Evolutionary conservation across 2,888 invertebrate genomes (phyloP).

Genomic region (Lymantria monacha): DNA sequence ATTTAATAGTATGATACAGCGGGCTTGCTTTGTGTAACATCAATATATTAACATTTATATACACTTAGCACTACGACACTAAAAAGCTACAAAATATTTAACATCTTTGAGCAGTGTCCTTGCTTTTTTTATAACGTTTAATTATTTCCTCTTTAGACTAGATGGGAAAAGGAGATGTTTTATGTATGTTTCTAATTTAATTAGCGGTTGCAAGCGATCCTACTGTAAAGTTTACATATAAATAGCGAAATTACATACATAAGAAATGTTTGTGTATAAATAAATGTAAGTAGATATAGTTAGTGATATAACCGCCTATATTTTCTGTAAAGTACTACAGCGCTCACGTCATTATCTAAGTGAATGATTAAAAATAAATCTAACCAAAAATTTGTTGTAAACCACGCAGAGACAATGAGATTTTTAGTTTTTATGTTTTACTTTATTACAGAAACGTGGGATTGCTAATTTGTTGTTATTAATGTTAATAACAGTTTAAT

Average conservation of each 20-base stretch:
- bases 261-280: constrained; percentile 19
- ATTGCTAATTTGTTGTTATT: too few relatives aligned
- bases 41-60: constrained; percentile 51
- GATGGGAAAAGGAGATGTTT: constrained; percentile 13
- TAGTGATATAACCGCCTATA: constrained; percentile 6
- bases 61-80: constrained; percentile 27
- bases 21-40: constrained; percentile 47
- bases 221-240: constrained; percentile 13
- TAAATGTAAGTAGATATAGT: constrained; percentile 11
- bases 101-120: constrained; percentile 29
- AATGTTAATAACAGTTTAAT: too few relatives aligned
- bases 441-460: too few relatives aligned
- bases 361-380: too few relatives aligned
- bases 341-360: neutral
- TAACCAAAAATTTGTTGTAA: too few relatives aligned
- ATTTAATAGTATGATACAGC: constrained; percentile 63
- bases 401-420: too few relatives aligned
- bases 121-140: constrained; percentile 3
- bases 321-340: constrained; percentile 3
- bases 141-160: constrained; percentile 20
- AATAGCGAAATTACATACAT: constrained; percentile 19
- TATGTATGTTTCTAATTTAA: constrained; percentile 3
- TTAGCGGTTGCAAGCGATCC: constrained; percentile 27
- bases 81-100: constrained; percentile 18
- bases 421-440: too few relatives aligned